phyloP scores from a whole-genome alignment of 2,113 vertebrate species.

The Macquaria australasica region DNA sequence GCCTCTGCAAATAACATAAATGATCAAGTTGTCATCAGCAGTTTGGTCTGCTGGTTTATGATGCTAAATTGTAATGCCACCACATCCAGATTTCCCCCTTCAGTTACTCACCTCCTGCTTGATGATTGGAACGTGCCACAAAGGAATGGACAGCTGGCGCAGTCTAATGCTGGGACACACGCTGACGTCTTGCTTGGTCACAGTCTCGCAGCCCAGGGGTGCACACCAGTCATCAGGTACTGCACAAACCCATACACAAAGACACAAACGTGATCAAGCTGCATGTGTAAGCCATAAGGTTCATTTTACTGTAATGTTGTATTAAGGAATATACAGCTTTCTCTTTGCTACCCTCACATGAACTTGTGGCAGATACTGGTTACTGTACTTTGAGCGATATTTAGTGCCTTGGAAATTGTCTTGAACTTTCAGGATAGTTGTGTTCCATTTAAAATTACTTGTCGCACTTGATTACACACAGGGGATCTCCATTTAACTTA shows the following conservation, averaged over 20 bases:
- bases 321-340: not conserved
- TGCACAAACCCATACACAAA: slow-evolving; percentile 34
- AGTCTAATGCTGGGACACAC: slow-evolving; percentile 60
- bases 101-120: slow-evolving; percentile 64
- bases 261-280: not conserved
- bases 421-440: not conserved
- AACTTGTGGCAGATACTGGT: not conserved
- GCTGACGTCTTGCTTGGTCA: not conserved
- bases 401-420: not conserved
- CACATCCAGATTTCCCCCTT: not conserved
- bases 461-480: not conserved
- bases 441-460: not conserved
- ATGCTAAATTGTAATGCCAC: not conserved
- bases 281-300: not conserved
- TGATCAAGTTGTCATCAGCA: not conserved
- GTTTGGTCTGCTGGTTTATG: not conserved
- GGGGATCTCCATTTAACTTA: not conserved
- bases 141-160: slow-evolving; percentile 62
- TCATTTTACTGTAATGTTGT: not conserved
- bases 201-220: slow-evolving; percentile 55
- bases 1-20: not conserved
- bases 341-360: not conserved
- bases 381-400: not conserved
- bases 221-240: slow-evolving; percentile 78
- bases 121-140: slow-evolving; percentile 49